Percentiles rank a stretch among this genome's conserved stretches.
Evolutionary conservation across 2,113 vertebrate species (phyloP).

Genomic region (Lichenostomus cassidix): DNA sequence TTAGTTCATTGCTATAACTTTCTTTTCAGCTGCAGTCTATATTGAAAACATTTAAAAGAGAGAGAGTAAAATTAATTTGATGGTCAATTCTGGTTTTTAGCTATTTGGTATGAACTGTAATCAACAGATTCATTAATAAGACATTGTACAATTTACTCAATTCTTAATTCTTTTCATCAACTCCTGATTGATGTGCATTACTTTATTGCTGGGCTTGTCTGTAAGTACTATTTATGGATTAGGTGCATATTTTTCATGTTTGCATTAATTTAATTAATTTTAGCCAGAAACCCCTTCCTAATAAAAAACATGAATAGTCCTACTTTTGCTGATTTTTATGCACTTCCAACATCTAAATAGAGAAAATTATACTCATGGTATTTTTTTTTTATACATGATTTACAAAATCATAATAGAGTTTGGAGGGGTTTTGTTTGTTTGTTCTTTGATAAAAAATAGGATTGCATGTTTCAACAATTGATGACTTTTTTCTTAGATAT

Average conservation of each 20-base stretch:
- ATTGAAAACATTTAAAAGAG: not conserved
- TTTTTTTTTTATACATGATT: not conserved
- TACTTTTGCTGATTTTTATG: not conserved
- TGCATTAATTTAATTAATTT: not conserved
- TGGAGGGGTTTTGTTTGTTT: accelerated
- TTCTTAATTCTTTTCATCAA: not conserved
- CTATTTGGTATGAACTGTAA: not conserved
- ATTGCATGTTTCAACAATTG: not conserved
- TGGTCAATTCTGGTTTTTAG: not conserved
- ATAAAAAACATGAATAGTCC: not conserved
- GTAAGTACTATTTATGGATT: not conserved
- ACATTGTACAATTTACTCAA: not conserved
- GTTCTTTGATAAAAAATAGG: not conserved
- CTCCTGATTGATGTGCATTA: not conserved
- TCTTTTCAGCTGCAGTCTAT: not conserved
- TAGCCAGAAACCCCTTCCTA: not conserved
- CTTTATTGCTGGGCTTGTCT: not conserved
- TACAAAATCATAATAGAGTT: not conserved
- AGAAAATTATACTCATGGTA: not conserved
- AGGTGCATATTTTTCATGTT: not conserved
- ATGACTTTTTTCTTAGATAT: not conserved
- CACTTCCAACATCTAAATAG: not conserved
- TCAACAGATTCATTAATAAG: not conserved
- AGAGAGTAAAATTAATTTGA: not conserved
- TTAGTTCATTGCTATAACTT: not conserved